Conservation (phyloP, 2,797 vertebrate species). For the Hypotaenidia okinawae region DNA sequence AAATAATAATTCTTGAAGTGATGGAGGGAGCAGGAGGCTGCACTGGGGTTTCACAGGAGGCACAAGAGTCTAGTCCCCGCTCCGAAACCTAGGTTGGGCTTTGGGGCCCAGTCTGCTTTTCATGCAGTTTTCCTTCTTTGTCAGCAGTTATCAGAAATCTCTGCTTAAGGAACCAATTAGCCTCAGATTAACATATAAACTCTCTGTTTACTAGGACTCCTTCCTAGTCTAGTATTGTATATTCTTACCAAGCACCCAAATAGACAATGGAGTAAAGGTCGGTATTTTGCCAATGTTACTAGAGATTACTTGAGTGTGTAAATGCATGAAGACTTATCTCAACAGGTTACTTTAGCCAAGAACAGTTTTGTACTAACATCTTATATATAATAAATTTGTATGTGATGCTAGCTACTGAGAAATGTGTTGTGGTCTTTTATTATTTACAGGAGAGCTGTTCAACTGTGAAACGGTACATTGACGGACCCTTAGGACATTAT, state of each 20-base stretch:
- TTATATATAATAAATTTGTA: neutral
- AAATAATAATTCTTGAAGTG: neutral
- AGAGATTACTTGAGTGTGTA: neutral
- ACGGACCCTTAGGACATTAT: slow-evolving; percentile 86
- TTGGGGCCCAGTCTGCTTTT: neutral
- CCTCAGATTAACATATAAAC: neutral
- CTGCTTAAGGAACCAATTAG: neutral
- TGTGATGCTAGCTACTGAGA: neutral
- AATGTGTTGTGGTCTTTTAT: neutral
- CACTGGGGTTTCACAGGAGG: neutral
- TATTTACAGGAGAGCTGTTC: slow-evolving; percentile 85
- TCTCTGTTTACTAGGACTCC: neutral
- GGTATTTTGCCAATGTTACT: neutral
- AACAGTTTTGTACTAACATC: neutral
- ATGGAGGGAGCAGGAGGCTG: neutral
- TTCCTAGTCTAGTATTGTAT: neutral
- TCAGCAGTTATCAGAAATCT: neutral
- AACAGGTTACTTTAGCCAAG: neutral
- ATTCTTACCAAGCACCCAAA: neutral
- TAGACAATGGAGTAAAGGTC: neutral
- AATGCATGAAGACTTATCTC: neutral
- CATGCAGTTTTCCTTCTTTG: neutral
- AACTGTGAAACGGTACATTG: slow-evolving; percentile 84
- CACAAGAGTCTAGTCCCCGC: fast-evolving
- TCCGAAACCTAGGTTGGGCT: neutral